phyloP scores from a whole-genome alignment of 2,113 vertebrate genomes.

The Synchiropus splendidus region DNA sequence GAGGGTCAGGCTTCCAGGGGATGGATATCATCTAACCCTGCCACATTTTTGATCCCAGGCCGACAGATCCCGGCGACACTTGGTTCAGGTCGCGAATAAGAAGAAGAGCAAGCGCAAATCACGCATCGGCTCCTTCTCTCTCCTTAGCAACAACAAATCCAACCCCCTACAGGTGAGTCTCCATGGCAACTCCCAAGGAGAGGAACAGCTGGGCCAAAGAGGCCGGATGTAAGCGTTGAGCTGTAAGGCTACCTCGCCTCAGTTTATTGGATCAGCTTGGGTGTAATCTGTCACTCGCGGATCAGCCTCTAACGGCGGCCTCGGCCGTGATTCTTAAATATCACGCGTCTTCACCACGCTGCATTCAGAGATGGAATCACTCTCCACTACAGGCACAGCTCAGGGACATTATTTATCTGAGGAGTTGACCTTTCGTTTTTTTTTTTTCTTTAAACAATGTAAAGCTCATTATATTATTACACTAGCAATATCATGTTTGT shows the following conservation, averaged over 20 bases:
- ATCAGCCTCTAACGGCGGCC: not conserved
- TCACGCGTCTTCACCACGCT: no score
- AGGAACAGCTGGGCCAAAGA: conserved; percentile 31
- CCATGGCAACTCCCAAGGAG: conserved; percentile 39
- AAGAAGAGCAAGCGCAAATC: conserved; percentile 51
- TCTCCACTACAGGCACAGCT: not conserved
- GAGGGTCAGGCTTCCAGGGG: conserved; percentile 7
- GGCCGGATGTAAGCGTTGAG: conserved; percentile 15
- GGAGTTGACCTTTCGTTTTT: no score
- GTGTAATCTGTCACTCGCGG: not conserved
- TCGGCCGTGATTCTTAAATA: not conserved
- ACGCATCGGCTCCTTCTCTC: conserved; percentile 52
- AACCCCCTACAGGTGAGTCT: conserved; percentile 52
- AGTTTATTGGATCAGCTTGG: conserved; percentile 23
- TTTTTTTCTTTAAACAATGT: no score
- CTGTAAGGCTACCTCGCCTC: conserved; percentile 19
- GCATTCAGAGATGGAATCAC: no score
- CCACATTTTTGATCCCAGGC: conserved; percentile 25
- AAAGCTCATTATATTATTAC: no score
- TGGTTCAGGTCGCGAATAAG: conserved; percentile 34
- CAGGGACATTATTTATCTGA: not conserved
- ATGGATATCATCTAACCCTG: no score
- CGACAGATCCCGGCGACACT: conserved; percentile 54
- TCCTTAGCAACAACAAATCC: conserved; percentile 43
- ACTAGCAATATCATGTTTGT: no score